Evolutionary conservation across 2,888 invertebrate genomes (phyloP).

Genomic region (Onthophagus sagittarius): DNA sequence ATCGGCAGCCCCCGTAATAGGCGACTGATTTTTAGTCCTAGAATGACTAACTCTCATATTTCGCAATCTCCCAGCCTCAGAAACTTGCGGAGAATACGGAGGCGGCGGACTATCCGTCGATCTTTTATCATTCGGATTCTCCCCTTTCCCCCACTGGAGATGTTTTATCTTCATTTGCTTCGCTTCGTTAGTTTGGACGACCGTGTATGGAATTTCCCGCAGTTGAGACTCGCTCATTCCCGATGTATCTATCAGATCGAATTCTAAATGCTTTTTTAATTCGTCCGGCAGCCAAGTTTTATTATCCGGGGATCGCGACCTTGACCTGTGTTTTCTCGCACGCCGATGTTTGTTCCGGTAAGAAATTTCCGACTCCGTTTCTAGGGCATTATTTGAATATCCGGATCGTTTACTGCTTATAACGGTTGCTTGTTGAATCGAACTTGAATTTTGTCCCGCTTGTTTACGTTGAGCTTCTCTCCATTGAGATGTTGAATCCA

Average conservation of each 20-base stretch:
- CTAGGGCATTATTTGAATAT: slow-evolving; percentile 47
- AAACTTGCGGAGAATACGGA: slow-evolving; percentile 45
- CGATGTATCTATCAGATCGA: slow-evolving; percentile 80
- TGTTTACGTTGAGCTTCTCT: slow-evolving; percentile 74
- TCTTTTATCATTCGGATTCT: slow-evolving; percentile 29
- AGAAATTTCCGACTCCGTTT: slow-evolving; percentile 50
- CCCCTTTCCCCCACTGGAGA: slow-evolving; percentile 36
- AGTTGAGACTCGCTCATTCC: slow-evolving; percentile 87
- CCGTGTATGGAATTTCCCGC: slow-evolving; percentile 84
- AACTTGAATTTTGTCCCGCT: slow-evolving; percentile 52
- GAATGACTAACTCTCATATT: slow-evolving; percentile 29
- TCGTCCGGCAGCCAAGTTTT: slow-evolving; percentile 73
- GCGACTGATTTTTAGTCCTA: slow-evolving; percentile 30
- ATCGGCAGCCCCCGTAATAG: slow-evolving; percentile 26
- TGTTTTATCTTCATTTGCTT: slow-evolving; percentile 56
- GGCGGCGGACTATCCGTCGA: slow-evolving; percentile 48
- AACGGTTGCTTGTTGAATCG: slow-evolving; percentile 68
- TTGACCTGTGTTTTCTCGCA: slow-evolving; percentile 45
- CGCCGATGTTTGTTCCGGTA: slow-evolving; percentile 39
- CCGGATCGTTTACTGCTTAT: slow-evolving; percentile 53
- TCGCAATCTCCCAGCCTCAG: slow-evolving; percentile 32
- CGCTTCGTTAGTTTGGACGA: slow-evolving; percentile 69
- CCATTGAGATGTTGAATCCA: slow-evolving; percentile 88
- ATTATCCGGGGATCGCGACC: slow-evolving; percentile 66
- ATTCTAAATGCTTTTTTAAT: slow-evolving; percentile 81